These are phyloP conservation scores for Platycheirus albimanus DNA, from an alignment of 2,888 invertebrate species.

Conservation along the genomic window DNA sequence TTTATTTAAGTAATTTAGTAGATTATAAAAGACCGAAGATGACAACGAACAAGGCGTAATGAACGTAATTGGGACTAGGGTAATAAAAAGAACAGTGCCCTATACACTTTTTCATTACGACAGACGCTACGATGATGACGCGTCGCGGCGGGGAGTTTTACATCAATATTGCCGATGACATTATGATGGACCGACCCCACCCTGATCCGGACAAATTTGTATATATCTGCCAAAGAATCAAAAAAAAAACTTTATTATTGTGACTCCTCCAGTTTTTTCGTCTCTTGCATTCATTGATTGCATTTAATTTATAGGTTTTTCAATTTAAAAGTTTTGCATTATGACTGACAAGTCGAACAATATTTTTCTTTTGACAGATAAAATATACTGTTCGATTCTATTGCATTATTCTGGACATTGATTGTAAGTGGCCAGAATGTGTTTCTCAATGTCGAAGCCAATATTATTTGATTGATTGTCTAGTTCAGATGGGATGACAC, in stretches of 20 bases:
- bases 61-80: constrained; percentile 64
- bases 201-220: constrained; percentile 21
- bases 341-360: no score
- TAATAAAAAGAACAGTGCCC: constrained; percentile 69
- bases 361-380: no score
- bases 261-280: constrained; percentile 9
- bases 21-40: constrained; percentile 37
- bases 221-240: not conserved
- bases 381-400: no score
- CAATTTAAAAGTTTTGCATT: constrained; percentile 21
- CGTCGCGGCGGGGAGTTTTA: constrained; percentile 8
- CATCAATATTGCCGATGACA: constrained; percentile 48
- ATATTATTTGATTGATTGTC: no score
- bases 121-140: no score
- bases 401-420: no score
- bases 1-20: constrained; percentile 39
- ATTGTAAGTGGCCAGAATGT: no score
- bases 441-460: no score
- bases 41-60: constrained; percentile 32
- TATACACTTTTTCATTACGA: not conserved
- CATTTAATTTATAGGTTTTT: constrained; percentile 42
- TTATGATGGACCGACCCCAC: constrained; percentile 55
- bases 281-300: constrained; percentile 33
- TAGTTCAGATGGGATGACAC: no score
- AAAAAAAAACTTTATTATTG: not conserved